A percentile compares a stretch with the other conserved stretches of the same genome.
phyloP scores from a whole-genome alignment of 2,888 invertebrate genomes.

The Drosophila ustulata region DNA sequence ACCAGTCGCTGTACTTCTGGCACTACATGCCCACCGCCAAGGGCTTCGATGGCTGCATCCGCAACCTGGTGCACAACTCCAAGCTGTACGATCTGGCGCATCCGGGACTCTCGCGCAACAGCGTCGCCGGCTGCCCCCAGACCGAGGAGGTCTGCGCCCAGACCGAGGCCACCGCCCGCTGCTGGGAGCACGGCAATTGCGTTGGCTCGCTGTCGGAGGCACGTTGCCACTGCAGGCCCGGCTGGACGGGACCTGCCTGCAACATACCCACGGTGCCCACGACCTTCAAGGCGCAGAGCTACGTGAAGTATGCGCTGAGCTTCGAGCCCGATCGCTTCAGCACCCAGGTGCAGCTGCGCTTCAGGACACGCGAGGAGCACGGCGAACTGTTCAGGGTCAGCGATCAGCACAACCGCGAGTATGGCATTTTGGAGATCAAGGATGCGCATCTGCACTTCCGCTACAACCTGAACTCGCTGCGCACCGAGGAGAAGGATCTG shows the following conservation, averaged over 20 bases:
- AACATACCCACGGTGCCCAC: slow-evolving; percentile 94
- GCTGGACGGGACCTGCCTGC: slow-evolving; percentile 96
- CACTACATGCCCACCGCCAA: slow-evolving; percentile 95
- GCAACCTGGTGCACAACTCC: slow-evolving; percentile 98
- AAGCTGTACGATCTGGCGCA: slow-evolving; percentile 97
- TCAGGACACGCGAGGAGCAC: slow-evolving; percentile 96
- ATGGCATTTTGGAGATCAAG: slow-evolving; percentile 96
- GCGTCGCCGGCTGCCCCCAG: slow-evolving; percentile 95
- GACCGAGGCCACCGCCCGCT: slow-evolving; percentile 93
- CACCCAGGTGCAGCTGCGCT: slow-evolving; percentile 96
- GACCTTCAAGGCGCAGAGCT: slow-evolving; percentile 96
- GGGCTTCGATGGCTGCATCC: slow-evolving; percentile 98
- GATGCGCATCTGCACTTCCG: slow-evolving; percentile 95
- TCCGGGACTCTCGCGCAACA: slow-evolving; percentile 94
- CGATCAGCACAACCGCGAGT: slow-evolving; percentile 97
- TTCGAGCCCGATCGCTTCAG: slow-evolving; percentile 97
- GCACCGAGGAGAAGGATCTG: slow-evolving; percentile 95
- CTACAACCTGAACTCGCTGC: slow-evolving; percentile 95
- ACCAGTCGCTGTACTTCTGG: slow-evolving; percentile 95
- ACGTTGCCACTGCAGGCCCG: slow-evolving; percentile 97
- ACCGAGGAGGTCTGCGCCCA: slow-evolving; percentile 96
- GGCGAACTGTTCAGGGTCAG: slow-evolving; percentile 97
- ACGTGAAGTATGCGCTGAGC: slow-evolving; percentile 98
- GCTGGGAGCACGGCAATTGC: slow-evolving; percentile 98
- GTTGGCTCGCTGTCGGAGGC: slow-evolving; percentile 95